phyloP scores from a whole-genome alignment of 2,888 invertebrate genomes.

The Cremastinae sp. region DNA sequence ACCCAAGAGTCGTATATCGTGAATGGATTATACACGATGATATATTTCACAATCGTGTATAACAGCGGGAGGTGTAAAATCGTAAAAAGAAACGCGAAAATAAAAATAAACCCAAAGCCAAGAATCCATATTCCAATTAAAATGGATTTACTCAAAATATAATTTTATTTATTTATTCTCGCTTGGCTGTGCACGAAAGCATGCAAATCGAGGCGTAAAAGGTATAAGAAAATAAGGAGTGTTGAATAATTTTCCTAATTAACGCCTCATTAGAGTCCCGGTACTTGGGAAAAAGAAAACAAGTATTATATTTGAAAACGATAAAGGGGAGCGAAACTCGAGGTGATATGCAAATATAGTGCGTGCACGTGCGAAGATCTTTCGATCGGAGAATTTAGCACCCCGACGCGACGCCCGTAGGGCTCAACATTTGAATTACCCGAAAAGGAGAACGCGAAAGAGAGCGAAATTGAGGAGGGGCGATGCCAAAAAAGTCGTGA shows the following conservation, averaged over 20 bases:
- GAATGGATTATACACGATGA: neutral
- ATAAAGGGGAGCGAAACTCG: neutral
- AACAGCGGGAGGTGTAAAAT: constrained; percentile 22
- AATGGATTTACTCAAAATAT: too few relatives aligned
- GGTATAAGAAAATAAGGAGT: too few relatives aligned
- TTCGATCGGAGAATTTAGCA: constrained; percentile 26
- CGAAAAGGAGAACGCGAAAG: constrained; percentile 11
- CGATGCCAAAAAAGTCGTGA: constrained; percentile 35
- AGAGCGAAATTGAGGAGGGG: constrained; percentile 13
- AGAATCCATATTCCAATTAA: neutral
- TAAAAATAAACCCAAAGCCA: constrained; percentile 4
- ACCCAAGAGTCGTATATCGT: constrained; percentile 30
- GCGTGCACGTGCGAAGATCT: constrained; percentile 8
- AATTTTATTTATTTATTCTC: too few relatives aligned
- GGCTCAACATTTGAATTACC: constrained; percentile 40
- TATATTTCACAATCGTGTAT: neutral
- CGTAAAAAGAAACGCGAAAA: neutral
- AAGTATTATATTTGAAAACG: neutral
- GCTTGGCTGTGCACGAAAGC: too few relatives aligned
- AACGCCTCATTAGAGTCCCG: constrained; percentile 4
- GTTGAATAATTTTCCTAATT: neutral
- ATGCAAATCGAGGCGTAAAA: too few relatives aligned
- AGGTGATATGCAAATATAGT: constrained; percentile 38
- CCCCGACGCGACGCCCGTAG: constrained; percentile 48
- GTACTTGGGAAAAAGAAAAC: constrained; percentile 1